A percentile compares a stretch with the other conserved stretches of the same genome.
Evolutionary conservation across 2,113 vertebrate genomes (phyloP).

Genomic region (Erinaceus europaeus): DNA sequence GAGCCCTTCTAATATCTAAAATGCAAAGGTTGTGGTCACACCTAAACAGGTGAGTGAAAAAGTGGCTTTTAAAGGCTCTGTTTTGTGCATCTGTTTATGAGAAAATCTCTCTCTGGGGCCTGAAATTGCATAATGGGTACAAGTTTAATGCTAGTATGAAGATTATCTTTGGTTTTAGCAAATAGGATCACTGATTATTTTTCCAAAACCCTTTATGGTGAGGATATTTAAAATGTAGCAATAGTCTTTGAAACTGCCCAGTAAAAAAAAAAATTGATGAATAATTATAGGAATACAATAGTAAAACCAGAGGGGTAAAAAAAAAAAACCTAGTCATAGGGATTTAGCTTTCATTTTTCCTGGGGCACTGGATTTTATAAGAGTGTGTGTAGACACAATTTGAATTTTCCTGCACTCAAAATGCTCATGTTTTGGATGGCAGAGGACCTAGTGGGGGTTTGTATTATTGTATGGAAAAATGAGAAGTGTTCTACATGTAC

Average conservation of each 20-base stretch:
- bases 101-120: constrained; percentile 76
- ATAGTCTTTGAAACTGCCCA: constrained; percentile 60
- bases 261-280: not conserved
- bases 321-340: not conserved
- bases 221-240: constrained; percentile 71
- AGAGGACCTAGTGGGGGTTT: too few relatives aligned
- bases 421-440: constrained; percentile 78
- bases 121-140: constrained; percentile 83
- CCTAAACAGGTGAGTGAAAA: constrained; percentile 71
- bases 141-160: constrained; percentile 85
- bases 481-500: too few relatives aligned
- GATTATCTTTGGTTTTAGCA: constrained; percentile 87
- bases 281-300: not conserved
- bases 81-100: constrained; percentile 80
- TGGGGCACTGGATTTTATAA: constrained; percentile 39
- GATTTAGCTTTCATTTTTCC: constrained; percentile 40
- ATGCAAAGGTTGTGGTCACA: constrained; percentile 61
- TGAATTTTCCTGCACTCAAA: constrained; percentile 81
- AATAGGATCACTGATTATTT: constrained; percentile 68
- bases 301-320: not conserved
- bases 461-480: too few relatives aligned
- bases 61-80: constrained; percentile 69
- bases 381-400: constrained; percentile 39
- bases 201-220: constrained; percentile 73
- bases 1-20: constrained; percentile 69